phyloP scores from a whole-genome alignment of 2,888 invertebrate species.

The Meliscaeva auricollis region DNA sequence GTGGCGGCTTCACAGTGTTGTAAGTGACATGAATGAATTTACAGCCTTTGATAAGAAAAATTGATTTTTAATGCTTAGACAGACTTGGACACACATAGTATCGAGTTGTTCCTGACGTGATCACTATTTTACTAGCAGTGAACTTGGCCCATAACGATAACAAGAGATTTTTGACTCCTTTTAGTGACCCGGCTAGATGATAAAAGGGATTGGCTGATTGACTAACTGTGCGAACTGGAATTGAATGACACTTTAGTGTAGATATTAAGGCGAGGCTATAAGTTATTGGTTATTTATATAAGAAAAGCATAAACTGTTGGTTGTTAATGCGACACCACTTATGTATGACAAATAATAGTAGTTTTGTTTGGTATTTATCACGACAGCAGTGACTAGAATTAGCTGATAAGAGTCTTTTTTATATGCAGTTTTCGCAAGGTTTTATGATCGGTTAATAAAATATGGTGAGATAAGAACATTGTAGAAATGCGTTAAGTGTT shows the following conservation, averaged over 20 bases:
- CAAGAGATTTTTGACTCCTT: constrained; percentile 46
- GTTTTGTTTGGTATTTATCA: background rate
- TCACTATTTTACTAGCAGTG: background rate
- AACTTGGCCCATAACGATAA: constrained; percentile 31
- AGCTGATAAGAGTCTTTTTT: background rate
- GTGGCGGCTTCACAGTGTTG: constrained; percentile 51
- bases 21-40: constrained; percentile 60
- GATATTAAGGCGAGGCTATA: constrained; percentile 8
- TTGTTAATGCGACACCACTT: background rate
- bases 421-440: background rate
- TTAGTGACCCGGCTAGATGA: constrained; percentile 48
- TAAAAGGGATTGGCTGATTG: background rate
- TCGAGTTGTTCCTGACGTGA: background rate
- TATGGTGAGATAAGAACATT: background rate
- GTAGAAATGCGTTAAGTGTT: background rate
- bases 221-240: background rate
- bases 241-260: no score
- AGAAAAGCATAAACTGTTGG: background rate
- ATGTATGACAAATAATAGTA: background rate
- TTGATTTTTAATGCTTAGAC: constrained; percentile 55
- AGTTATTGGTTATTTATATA: background rate
- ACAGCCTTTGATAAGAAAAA: constrained; percentile 52
- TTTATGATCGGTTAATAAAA: background rate
- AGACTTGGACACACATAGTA: background rate
- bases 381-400: background rate